Evolutionary conservation across 2,113 vertebrate species (phyloP).

Genomic region (Harpagus bidentatus): DNA sequence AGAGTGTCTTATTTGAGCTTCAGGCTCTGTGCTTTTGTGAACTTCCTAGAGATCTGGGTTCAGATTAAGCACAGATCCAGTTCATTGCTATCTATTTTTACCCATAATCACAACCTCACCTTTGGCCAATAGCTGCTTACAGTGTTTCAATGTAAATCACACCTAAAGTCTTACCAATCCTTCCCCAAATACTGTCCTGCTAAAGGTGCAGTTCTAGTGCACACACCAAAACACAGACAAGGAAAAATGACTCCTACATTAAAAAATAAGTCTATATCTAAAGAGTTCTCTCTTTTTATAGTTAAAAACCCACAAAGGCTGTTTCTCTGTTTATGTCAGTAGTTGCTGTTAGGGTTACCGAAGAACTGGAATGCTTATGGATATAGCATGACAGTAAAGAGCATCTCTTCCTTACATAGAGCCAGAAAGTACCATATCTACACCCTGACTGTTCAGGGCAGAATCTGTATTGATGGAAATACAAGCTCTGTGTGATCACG

Average conservation of each 20-base stretch:
- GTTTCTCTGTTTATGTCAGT: neutral
- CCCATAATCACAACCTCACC: neutral
- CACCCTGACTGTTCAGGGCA: neutral
- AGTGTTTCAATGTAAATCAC: neutral
- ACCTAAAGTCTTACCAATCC: neutral
- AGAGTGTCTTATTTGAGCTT: neutral
- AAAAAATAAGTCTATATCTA: neutral
- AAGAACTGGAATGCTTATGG: neutral
- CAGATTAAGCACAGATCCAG: neutral
- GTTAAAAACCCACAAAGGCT: neutral
- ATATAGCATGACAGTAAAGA: neutral
- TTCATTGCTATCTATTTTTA: neutral
- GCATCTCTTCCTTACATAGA: neutral
- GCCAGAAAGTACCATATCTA: neutral
- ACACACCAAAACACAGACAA: neutral
- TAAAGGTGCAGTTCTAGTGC: neutral
- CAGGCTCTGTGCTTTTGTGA: neutral
- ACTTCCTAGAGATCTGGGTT: neutral
- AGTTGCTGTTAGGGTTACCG: neutral
- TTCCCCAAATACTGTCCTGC: neutral
- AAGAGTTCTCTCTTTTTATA: neutral
- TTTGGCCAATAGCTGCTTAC: neutral
- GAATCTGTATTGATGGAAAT: neutral
- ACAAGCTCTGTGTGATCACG: neutral
- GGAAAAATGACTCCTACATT: neutral